phyloP scores from a whole-genome alignment of 1,140 invertebrate species.

The Drosophila sturtevanti region DNA sequence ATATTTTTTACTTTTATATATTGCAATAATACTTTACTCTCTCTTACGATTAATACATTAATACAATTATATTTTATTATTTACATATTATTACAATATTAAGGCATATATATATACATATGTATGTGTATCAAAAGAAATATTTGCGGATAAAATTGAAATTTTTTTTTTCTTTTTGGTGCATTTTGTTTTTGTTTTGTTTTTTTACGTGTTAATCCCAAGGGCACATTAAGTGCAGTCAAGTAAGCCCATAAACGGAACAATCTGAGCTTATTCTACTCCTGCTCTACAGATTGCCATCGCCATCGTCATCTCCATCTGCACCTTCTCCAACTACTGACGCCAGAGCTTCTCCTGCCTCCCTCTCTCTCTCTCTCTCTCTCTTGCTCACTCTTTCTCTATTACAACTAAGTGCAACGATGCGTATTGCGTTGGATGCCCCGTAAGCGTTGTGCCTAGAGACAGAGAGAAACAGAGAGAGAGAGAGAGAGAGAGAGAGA shows the following conservation, averaged over 20 bases:
- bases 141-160: too few relatives aligned
- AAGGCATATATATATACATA: background rate
- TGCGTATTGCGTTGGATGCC: slow-evolving; percentile 37
- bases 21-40: too few relatives aligned
- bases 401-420: slow-evolving; percentile 42
- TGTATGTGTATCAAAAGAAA: too few relatives aligned
- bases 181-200: background rate
- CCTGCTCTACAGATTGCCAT: background rate
- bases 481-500: background rate
- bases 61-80: too few relatives aligned
- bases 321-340: background rate
- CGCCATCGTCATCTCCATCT: background rate
- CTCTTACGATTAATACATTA: too few relatives aligned
- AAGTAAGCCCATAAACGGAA: background rate
- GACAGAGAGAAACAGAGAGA: slow-evolving; percentile 10
- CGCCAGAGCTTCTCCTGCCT: too few relatives aligned
- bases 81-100: too few relatives aligned
- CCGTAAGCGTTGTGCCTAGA: slow-evolving; percentile 18
- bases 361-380: background rate
- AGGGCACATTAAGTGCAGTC: slow-evolving; percentile 52
- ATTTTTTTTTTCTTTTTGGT: background rate
- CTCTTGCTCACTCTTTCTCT: too few relatives aligned
- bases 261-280: background rate
- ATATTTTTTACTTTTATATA: too few relatives aligned
- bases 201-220: slow-evolving; percentile 2